Conservation (phyloP, 2,888 invertebrate genomes). For the Augiades crinisus region DNA sequence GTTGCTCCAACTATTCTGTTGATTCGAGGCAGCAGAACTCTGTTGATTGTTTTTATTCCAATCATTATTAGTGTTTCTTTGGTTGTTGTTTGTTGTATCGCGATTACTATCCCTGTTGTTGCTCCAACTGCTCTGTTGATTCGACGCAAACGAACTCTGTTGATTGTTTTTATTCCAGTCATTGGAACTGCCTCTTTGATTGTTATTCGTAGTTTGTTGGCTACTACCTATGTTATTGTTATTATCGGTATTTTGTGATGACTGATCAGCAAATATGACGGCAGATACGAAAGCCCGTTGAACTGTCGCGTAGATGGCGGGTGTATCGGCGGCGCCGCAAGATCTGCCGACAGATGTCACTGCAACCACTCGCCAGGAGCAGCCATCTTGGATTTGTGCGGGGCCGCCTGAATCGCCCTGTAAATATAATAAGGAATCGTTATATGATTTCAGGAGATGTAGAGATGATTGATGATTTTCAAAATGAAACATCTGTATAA, state of each 20-base stretch:
- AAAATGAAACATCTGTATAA: too few species aligned
- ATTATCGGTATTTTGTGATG: conserved; percentile 3
- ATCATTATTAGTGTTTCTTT: not conserved
- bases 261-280: conserved; percentile 31
- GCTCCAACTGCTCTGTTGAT: too few species aligned
- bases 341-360: conserved; percentile 67
- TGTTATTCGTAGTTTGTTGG: not conserved
- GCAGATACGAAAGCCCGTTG: conserved; percentile 42
- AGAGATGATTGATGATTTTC: too few species aligned
- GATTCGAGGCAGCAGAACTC: not conserved
- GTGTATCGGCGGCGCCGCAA: conserved; percentile 63
- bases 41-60: conserved; percentile 5
- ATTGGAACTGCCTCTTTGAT: not conserved
- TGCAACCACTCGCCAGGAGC: conserved; percentile 63
- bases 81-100: too few species aligned
- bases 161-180: not conserved
- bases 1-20: too few species aligned
- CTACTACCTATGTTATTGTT: not conserved
- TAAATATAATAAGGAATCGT: not conserved
- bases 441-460: too few species aligned
- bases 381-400: conserved; percentile 65
- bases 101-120: too few species aligned
- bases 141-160: not conserved
- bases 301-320: conserved; percentile 59
- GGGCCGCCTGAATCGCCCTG: conserved; percentile 76